These are phyloP conservation scores for Hedya salicella DNA, from an alignment of 2,888 invertebrate species.

Conservation along the genomic window DNA sequence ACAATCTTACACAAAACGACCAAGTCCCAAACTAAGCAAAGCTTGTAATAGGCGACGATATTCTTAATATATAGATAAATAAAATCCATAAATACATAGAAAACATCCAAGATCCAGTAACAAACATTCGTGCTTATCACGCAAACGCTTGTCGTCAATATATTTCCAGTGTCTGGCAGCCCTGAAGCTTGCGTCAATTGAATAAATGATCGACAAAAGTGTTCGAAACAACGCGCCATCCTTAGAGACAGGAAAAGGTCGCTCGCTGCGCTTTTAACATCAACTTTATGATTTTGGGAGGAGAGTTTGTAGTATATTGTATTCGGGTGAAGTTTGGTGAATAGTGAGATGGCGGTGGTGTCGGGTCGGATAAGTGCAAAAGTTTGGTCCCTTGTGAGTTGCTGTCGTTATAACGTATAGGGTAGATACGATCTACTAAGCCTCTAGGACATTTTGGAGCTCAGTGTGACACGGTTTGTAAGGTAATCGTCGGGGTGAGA, in stretches of 20 bases:
- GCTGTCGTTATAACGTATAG: not conserved
- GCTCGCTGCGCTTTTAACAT: not conserved
- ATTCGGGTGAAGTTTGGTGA: conserved; percentile 3
- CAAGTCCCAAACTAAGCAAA: no score
- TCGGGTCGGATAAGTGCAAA: not conserved
- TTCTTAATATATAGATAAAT: no score
- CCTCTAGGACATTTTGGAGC: not conserved
- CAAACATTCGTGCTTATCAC: no score
- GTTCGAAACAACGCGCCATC: conserved; percentile 13
- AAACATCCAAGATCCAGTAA: no score
- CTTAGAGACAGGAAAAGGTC: not conserved
- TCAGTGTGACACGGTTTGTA: no score
- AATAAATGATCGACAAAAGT: conserved; percentile 15
- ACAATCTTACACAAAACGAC: no score
- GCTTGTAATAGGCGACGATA: no score
- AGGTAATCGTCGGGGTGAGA: no score
- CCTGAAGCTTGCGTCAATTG: not conserved
- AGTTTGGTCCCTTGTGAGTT: conserved; percentile 7
- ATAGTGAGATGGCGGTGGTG: not conserved
- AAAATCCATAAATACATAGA: no score
- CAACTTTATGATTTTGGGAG: not conserved
- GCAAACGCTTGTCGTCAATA: no score
- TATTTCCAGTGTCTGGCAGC: no score
- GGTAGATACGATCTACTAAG: not conserved
- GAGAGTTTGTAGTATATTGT: not conserved